Evolutionary conservation across 2,113 vertebrate genomes (phyloP).

Genomic region (Dolichotis patagonum): DNA sequence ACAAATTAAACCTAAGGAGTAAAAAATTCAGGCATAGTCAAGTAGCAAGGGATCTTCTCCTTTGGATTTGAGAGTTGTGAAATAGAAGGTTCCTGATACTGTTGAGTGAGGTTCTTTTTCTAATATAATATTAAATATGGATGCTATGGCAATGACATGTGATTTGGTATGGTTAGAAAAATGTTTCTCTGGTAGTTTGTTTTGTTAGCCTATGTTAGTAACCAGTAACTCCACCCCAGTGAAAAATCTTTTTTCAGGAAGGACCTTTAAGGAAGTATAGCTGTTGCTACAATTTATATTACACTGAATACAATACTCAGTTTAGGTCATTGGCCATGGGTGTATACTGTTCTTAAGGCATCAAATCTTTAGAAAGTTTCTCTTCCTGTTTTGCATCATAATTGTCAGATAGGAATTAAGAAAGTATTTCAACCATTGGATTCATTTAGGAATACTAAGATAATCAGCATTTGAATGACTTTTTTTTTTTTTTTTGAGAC

Average conservation of each 20-base stretch:
- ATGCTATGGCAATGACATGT: slow-evolving; percentile 32
- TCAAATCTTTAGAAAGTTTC: slow-evolving; percentile 32
- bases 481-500: background rate
- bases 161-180: slow-evolving; percentile 9
- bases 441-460: slow-evolving; percentile 26
- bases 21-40: slow-evolving; percentile 1
- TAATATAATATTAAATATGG: background rate
- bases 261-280: background rate
- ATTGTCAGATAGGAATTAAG: slow-evolving; percentile 24
- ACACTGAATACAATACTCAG: background rate
- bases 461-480: background rate
- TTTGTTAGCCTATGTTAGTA: slow-evolving; percentile 61
- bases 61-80: slow-evolving; percentile 26
- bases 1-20: slow-evolving; percentile 38
- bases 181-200: slow-evolving; percentile 39
- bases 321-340: background rate
- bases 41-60: background rate
- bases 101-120: slow-evolving; percentile 5
- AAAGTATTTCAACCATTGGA: slow-evolving; percentile 10
- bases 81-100: background rate
- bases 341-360: slow-evolving; percentile 42
- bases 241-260: slow-evolving; percentile 43
- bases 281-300: background rate
- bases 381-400: slow-evolving; percentile 48
- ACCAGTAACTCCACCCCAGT: background rate